Base-by-base conservation (phyloP, 1,140 invertebrate genomes). In the Sipha flava region DNA sequence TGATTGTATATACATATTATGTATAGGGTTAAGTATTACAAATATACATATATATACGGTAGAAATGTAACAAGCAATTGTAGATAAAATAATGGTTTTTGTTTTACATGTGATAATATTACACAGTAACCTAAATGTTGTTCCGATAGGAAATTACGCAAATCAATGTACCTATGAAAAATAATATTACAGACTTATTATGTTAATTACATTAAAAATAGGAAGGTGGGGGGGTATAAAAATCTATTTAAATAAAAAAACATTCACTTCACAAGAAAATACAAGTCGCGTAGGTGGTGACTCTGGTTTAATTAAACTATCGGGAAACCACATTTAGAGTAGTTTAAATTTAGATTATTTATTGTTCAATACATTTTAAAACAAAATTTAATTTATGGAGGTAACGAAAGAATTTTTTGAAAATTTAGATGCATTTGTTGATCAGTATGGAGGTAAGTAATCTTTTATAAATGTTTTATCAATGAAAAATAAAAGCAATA, bases 381-480 rank as follows among this genome's bases (percentile, higher is more conserved):
- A 12, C 2, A n/a, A 66, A 66, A 16, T 66, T 21, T 34, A 29
- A n/a, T 21, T 52, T 18, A 77, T 77, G 73, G 73, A 77, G 9
- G 49, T 37, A n/a, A 54, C 52, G 1, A 77, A 59, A 77, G 10
- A 77, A n/a, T 77, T 77, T 77, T 77, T 77, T 59, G 52, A 54
- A 57, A 54, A 77, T 21, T 34, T 77, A 43, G 73, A 77, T 43
- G 52, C 31, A 37, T 77, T 77, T 77, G 49, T 52, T 4, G 73
- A 77, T 57, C 49, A 77, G 43, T 77, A 40, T 43, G 73, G 73
- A 77, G 73, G 73, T 77, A 77, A 1, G 52, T 59, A 29, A 75
- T 57, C 4, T 18, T 57, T 75, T 31, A 23, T 37, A 54, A 31
- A 37, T 23, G 16, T 31, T 75, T 23, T 34, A 14, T 40, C 1